A percentile compares a stretch with the other conserved stretches of the same genome.
Evolutionary conservation across 2,888 invertebrate species (phyloP).

Genomic region (Tipula unca): DNA sequence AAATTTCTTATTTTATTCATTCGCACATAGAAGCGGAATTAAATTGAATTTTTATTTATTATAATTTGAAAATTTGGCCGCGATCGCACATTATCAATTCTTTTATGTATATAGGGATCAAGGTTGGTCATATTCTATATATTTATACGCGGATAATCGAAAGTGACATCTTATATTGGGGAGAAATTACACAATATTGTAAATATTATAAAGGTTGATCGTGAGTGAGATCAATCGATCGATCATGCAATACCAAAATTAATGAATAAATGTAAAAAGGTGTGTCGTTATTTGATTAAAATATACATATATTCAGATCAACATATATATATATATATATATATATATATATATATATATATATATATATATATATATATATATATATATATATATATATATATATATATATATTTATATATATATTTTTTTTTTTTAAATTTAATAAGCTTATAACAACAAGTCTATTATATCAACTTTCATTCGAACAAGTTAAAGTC

Average conservation of each 20-base stretch:
- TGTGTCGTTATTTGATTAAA: not conserved
- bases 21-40: not conserved
- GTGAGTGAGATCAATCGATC: not conserved
- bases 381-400: not conserved
- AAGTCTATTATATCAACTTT: conserved; percentile 3
- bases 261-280: not conserved
- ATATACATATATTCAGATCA: not conserved
- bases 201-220: not conserved
- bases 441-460: not conserved
- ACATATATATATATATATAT: not conserved
- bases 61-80: not conserved
- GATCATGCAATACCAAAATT: not conserved
- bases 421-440: not conserved
- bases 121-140: not conserved
- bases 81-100: not conserved
- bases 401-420: too few species aligned
- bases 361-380: not conserved
- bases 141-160: not conserved
- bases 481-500: not conserved
- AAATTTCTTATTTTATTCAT: not conserved
- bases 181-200: not conserved
- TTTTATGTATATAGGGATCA: not conserved
- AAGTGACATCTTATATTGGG: not conserved
- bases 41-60: not conserved
- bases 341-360: not conserved